Evolutionary conservation across 2,888 invertebrate genomes (phyloP).

Genomic region (Hirtodrosophila trivittata): DNA sequence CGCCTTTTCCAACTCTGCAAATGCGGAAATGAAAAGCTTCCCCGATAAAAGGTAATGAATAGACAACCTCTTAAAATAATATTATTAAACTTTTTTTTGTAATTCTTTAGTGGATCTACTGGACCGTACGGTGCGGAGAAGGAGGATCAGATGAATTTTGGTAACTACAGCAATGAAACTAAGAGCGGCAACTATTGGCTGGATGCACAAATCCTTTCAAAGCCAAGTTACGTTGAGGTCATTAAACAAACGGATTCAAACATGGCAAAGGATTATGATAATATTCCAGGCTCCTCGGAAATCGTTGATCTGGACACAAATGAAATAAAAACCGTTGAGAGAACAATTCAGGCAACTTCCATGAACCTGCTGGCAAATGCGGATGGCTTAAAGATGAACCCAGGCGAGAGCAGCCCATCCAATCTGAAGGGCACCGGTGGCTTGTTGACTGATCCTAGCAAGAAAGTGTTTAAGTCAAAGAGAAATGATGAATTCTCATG

Average conservation of each 20-base stretch:
- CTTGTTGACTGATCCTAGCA: slow-evolving; percentile 52
- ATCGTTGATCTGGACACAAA: slow-evolving; percentile 83
- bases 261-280: slow-evolving; percentile 63
- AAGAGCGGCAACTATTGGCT: slow-evolving; percentile 71
- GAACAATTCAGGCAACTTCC: slow-evolving; percentile 65
- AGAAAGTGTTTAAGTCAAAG: slow-evolving; percentile 86
- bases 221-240: slow-evolving; percentile 79
- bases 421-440: slow-evolving; percentile 40
- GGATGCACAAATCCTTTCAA: slow-evolving; percentile 66
- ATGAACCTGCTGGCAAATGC: slow-evolving; percentile 42
- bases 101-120: slow-evolving; percentile 23
- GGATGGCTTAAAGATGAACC: slow-evolving; percentile 31
- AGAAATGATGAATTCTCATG: slow-evolving; percentile 92
- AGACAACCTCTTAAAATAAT: too few relatives aligned
- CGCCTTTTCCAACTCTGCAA: slow-evolving; percentile 23
- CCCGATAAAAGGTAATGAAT: slow-evolving; percentile 62
- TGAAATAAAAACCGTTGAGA: slow-evolving; percentile 83
- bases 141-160: slow-evolving; percentile 54
- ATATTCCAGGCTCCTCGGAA: slow-evolving; percentile 79
- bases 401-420: slow-evolving; percentile 32
- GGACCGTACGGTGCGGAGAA: slow-evolving; percentile 50
- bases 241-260: slow-evolving; percentile 62
- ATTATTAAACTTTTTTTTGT: neutral
- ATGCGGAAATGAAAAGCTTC: slow-evolving; percentile 50
- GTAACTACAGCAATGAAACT: slow-evolving; percentile 42